These are phyloP conservation scores for Dugesia japonica DNA, from an alignment of 2,888 invertebrate genomes.

Conservation along the genomic window DNA sequence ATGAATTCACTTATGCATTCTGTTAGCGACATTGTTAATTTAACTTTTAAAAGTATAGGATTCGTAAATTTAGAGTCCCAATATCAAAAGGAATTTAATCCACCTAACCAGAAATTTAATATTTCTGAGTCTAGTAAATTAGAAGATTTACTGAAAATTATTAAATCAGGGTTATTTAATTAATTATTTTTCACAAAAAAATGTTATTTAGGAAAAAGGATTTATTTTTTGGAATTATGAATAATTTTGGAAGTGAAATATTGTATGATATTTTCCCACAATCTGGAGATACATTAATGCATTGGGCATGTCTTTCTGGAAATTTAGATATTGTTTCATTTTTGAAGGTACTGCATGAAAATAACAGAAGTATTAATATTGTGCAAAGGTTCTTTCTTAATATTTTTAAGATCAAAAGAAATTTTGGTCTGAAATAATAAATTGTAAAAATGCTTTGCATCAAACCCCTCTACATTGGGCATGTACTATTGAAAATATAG, in stretches of 20 bases:
- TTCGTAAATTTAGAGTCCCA: neutral
- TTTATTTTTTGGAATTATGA: neutral
- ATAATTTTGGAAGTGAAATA: neutral
- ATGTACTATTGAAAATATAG: neutral
- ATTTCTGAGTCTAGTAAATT: neutral
- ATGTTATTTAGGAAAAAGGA: neutral
- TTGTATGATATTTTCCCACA: neutral
- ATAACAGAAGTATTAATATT: neutral
- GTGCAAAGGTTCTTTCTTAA: too few relatives aligned
- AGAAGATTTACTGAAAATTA: neutral
- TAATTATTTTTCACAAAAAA: too few relatives aligned
- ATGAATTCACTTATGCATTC: neutral
- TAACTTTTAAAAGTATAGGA: neutral
- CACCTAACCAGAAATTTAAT: neutral
- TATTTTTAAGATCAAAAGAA: neutral
- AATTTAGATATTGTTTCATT: slow-evolving; percentile 63
- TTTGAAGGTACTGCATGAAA: neutral
- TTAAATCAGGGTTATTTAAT: neutral
- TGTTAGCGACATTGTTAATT: neutral
- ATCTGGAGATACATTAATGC: slow-evolving; percentile 68
- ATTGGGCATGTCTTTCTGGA: slow-evolving; percentile 72
- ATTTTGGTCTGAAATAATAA: neutral
- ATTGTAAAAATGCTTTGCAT: neutral
- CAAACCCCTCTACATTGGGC: slow-evolving; percentile 8
- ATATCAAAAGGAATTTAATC: neutral